Evolutionary conservation across 2,797 vertebrate species (phyloP).

Genomic region (Apogon talboti): DNA sequence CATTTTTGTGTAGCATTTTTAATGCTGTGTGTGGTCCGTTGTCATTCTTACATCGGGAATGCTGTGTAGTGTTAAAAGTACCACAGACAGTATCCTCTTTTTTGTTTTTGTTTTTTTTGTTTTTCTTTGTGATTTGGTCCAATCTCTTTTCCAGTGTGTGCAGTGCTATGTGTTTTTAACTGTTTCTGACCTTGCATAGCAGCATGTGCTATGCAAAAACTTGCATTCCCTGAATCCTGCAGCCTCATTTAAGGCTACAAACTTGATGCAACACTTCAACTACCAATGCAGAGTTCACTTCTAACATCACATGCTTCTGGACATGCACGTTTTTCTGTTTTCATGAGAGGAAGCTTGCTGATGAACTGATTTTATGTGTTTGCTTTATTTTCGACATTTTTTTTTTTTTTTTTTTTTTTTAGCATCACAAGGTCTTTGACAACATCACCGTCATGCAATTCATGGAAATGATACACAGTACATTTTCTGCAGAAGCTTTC

Average conservation of each 20-base stretch:
- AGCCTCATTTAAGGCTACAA: slow-evolving; percentile 57
- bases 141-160: slow-evolving; percentile 76
- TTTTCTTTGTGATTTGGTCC: slow-evolving; percentile 77
- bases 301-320: slow-evolving; percentile 68
- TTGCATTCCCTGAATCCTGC: slow-evolving; percentile 74
- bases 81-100: slow-evolving; percentile 70
- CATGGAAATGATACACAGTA: slow-evolving; percentile 56
- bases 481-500: slow-evolving; percentile 58
- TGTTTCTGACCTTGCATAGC: slow-evolving; percentile 82
- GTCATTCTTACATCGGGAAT: slow-evolving; percentile 80
- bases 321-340: slow-evolving; percentile 62
- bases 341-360: slow-evolving; percentile 58
- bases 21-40: slow-evolving; percentile 77
- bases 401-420: slow-evolving; percentile 40
- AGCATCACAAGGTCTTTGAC: slow-evolving; percentile 52
- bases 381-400: slow-evolving; percentile 32
- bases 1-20: slow-evolving; percentile 84
- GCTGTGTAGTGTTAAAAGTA: slow-evolving; percentile 80
- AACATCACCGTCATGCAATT: slow-evolving; percentile 57
- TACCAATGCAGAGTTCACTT: slow-evolving; percentile 72
- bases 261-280: slow-evolving; percentile 78
- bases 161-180: slow-evolving; percentile 80
- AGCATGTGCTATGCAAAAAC: slow-evolving; percentile 85
- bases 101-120: slow-evolving; percentile 26
- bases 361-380: slow-evolving; percentile 54